Evolutionary conservation across 2,113 vertebrate genomes (phyloP).

Genomic region (Nannospalax galili): DNA sequence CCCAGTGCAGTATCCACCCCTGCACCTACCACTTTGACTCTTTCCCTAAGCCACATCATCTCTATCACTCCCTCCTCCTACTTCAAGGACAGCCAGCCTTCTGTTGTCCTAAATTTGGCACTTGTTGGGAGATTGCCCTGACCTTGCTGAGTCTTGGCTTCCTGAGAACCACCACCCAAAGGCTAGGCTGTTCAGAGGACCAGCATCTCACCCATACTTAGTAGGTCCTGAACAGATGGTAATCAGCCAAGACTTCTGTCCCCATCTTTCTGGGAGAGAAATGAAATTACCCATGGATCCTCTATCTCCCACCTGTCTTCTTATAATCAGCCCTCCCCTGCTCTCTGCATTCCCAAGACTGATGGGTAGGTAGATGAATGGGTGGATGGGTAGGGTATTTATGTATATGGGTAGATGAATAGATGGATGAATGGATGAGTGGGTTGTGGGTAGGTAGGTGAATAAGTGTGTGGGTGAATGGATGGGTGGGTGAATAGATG

Average conservation of each 20-base stretch:
- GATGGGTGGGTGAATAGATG: background rate
- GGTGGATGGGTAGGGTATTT: background rate
- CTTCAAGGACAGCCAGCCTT: background rate
- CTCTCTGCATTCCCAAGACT: background rate
- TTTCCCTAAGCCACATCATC: background rate
- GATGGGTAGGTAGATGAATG: background rate
- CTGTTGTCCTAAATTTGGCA: background rate
- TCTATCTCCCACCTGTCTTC: rapidly evolving
- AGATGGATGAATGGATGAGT: rapidly evolving
- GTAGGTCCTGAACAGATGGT: background rate
- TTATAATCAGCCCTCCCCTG: too few species aligned
- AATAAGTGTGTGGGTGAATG: rapidly evolving
- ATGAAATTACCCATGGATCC: background rate
- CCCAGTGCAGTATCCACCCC: rapidly evolving
- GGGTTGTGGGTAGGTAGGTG: background rate
- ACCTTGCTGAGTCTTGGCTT: background rate
- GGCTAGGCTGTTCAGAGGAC: background rate
- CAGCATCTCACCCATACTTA: background rate
- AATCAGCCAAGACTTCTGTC: too few species aligned
- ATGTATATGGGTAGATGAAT: background rate
- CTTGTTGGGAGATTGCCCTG: background rate
- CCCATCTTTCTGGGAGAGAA: background rate
- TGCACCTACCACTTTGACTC: background rate
- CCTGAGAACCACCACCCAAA: background rate
- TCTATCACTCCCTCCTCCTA: background rate